Base-by-base conservation (phyloP, 2,113 vertebrate species). In the Psilopogon haemacephalus region DNA sequence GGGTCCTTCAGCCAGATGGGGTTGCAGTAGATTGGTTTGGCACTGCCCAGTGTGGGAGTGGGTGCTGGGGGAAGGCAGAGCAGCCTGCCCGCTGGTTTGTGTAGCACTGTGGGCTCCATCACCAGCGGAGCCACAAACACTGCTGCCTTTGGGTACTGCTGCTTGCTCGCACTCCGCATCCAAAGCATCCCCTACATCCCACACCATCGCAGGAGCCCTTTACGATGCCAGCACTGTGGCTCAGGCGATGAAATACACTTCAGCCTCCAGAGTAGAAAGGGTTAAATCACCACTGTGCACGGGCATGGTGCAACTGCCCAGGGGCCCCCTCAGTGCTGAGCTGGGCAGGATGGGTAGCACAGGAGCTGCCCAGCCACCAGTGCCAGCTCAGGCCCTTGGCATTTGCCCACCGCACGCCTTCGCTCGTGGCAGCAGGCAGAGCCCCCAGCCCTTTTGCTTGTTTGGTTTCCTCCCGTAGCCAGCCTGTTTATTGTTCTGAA, bases 401-500 rank as follows among this genome's bases (percentile, higher is more conserved):
- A 6, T 75, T 75, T 78, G 37, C 73, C 42, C 14, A 8, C 44
- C 8, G 0, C 4, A 0, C 1, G 0, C 64, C 50, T 55, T 46
- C 35, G 21, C 50, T 37, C 2, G 1, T 46, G 21, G 23, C 0
- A 2, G 73, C 32, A 32, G 33, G 38, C 38, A 4, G 55, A 93
- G 35, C 46, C 72, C 35, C 5, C 10, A 35, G 38, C 27, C 30
- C 40, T 94, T 59, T 37, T 14, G 10, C 60, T 71, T 62, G 64
- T 71, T 91, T 64, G 52, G 16, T 90, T 88, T 84, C 1, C 0
- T 78, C 82, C 74, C 86, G 56, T 42, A 77, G 72, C 72, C 73
- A 55, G 76, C 44, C 69, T 38, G 63, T 80, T 93, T 92, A 70
- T 94, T 96, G 82, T 91, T 96, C 94, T 80, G 70, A 88, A 95